Conservation (phyloP, 1,140 invertebrate genomes). For the Calephelis nemesis region DNA sequence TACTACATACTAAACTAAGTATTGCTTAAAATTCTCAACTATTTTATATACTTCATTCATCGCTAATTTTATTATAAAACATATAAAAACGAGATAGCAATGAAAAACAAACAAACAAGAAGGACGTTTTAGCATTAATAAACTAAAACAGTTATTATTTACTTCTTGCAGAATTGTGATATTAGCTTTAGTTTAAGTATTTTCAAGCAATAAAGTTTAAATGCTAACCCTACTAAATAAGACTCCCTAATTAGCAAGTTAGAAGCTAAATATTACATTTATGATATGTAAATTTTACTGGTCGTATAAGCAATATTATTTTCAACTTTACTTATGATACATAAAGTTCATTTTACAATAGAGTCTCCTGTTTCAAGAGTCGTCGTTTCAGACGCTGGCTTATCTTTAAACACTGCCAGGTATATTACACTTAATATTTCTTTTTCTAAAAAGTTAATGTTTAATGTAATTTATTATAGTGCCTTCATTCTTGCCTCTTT, state of each 20-base stretch:
- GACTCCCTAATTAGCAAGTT: slow-evolving; percentile 74
- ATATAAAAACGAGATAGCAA: too few relatives aligned
- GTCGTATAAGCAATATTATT: slow-evolving; percentile 45
- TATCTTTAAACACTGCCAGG: slow-evolving; percentile 25
- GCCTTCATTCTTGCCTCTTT: too few relatives aligned
- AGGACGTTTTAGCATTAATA: too few relatives aligned
- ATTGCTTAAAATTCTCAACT: too few relatives aligned
- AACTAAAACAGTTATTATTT: too few relatives aligned
- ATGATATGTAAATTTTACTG: slow-evolving; percentile 75
- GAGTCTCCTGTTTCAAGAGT: slow-evolving; percentile 27
- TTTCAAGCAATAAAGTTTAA: too few relatives aligned
- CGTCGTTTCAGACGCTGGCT: slow-evolving; percentile 29
- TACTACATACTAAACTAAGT: too few relatives aligned
- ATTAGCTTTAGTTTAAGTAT: too few relatives aligned
- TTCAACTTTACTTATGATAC: slow-evolving; percentile 42
- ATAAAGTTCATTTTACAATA: slow-evolving; percentile 48
- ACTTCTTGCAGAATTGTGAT: too few relatives aligned
- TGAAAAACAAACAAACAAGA: too few relatives aligned
- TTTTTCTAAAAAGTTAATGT: slow-evolving; percentile 5
- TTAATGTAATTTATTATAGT: not conserved
- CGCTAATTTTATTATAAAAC: too few relatives aligned
- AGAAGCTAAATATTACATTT: slow-evolving; percentile 77
- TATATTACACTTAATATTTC: slow-evolving; percentile 12
- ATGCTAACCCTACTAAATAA: slow-evolving; percentile 54
- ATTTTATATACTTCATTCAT: too few relatives aligned